Evolutionary conservation across 2,113 vertebrate species (phyloP).

Genomic region (Nymphicus hollandicus): DNA sequence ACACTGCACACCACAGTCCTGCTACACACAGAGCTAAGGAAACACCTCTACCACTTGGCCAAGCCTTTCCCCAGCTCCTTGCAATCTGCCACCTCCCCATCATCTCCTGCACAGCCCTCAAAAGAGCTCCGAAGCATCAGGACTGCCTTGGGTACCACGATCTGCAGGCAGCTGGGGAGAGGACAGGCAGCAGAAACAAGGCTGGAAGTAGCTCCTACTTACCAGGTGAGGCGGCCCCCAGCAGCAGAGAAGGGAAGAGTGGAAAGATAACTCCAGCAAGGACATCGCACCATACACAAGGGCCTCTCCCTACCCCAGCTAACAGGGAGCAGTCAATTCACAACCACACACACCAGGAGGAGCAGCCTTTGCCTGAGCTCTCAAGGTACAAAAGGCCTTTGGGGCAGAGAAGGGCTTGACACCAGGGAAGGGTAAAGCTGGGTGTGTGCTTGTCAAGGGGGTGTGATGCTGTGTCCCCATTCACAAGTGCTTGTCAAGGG

Average conservation of each 20-base stretch:
- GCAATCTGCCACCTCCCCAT: not conserved
- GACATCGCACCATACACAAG: not conserved
- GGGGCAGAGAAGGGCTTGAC: not conserved
- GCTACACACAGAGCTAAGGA: not conserved
- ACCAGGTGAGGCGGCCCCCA: not conserved
- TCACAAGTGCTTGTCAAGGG: not conserved
- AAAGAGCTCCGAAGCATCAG: rapidly evolving
- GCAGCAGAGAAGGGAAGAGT: conserved; percentile 37
- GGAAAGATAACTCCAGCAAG: conserved; percentile 42
- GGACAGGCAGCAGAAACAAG: rapidly evolving
- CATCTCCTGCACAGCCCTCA: not conserved
- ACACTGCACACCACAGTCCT: not conserved
- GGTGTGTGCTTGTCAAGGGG: not conserved
- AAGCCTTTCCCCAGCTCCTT: conserved; percentile 29
- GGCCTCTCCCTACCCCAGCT: not conserved
- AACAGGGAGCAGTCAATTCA: not conserved
- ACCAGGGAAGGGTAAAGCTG: not conserved
- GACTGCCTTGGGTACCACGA: not conserved
- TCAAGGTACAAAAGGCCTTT: not conserved
- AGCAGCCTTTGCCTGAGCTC: not conserved
- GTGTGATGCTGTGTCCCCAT: not conserved
- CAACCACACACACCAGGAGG: not conserved
- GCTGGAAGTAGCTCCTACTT: not conserved
- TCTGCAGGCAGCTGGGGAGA: not conserved
- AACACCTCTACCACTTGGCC: not conserved